Percentiles rank a stretch among this genome's conserved stretches.
Evolutionary conservation across 1,140 invertebrate species (phyloP).

Genomic region (Bactericera cockerelli): DNA sequence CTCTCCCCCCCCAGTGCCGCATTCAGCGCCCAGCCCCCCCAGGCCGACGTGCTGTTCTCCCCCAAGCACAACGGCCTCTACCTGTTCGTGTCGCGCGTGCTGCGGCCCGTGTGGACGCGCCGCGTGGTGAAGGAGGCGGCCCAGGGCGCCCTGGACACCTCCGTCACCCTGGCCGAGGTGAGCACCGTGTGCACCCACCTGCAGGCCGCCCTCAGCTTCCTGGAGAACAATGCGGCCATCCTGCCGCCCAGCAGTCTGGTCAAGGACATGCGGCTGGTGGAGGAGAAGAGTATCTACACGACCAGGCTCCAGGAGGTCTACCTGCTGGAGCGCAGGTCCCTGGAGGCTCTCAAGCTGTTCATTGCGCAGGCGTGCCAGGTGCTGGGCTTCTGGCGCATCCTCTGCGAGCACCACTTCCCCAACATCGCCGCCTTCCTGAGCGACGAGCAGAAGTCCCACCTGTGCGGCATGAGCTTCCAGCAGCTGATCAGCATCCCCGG

Average conservation of each 20-base stretch:
- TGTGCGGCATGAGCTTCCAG: slow-evolving; percentile 48
- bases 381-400: slow-evolving; percentile 80
- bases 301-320: slow-evolving; percentile 31
- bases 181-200: slow-evolving; percentile 10
- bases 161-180: not conserved
- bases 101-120: slow-evolving; percentile 64
- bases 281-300: not conserved
- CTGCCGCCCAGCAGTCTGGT: not conserved
- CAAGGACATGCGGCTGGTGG: not conserved
- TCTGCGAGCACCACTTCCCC: slow-evolving; percentile 86
- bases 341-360: slow-evolving; percentile 59
- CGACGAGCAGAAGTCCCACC: slow-evolving; percentile 43
- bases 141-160: not conserved
- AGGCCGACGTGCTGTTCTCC: slow-evolving; percentile 38
- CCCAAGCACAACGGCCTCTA: slow-evolving; percentile 88
- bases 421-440: slow-evolving; percentile 44
- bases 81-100: slow-evolving; percentile 69
- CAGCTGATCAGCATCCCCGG: slow-evolving; percentile 59
- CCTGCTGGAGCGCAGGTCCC: slow-evolving; percentile 51
- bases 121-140: slow-evolving; percentile 44
- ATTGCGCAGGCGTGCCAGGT: slow-evolving; percentile 74
- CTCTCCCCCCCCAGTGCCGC: not conserved
- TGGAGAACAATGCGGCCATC: slow-evolving; percentile 14
- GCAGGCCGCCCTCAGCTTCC: slow-evolving; percentile 10
- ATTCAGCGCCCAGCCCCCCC: slow-evolving; percentile 14